Evolutionary conservation across 1,140 invertebrate species (phyloP).

Genomic region (Bombus vancouverensis): DNA sequence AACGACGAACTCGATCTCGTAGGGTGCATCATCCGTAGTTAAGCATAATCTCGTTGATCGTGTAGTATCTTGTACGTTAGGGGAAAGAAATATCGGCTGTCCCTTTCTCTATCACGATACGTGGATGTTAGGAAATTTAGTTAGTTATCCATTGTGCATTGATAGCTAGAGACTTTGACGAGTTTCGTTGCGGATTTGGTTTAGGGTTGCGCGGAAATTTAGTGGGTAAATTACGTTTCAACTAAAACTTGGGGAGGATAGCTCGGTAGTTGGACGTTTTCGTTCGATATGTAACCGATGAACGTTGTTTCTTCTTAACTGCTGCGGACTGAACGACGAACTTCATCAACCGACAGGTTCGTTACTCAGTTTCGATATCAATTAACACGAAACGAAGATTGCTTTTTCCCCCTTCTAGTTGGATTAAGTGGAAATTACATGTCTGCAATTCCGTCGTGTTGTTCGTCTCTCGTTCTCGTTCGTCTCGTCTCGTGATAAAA

Average conservation of each 20-base stretch:
- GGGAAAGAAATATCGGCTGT: background rate
- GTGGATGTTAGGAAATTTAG: background rate
- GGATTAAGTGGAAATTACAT: background rate
- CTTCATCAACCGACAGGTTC: background rate
- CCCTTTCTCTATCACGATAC: background rate
- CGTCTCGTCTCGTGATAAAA: background rate
- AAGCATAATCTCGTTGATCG: background rate
- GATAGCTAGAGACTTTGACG: background rate
- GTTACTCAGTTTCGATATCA: background rate
- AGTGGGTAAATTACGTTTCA: background rate
- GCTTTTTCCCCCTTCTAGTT: background rate
- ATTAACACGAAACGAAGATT: background rate
- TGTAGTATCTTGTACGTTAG: background rate
- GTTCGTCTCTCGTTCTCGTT: background rate
- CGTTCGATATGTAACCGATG: background rate
- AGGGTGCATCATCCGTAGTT: too few relatives aligned
- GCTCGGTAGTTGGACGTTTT: background rate
- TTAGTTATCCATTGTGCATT: conserved; percentile 1
- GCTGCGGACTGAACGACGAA: background rate
- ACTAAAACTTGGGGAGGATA: background rate
- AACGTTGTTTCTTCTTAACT: background rate
- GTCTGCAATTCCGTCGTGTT: background rate
- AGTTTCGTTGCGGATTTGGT: background rate
- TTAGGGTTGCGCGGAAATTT: background rate
- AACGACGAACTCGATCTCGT: conserved; percentile 11